A percentile compares a stretch with the other conserved stretches of the same genome.
Conservation (phyloP, 2,113 vertebrate genomes). For the Fulica atra region DNA sequence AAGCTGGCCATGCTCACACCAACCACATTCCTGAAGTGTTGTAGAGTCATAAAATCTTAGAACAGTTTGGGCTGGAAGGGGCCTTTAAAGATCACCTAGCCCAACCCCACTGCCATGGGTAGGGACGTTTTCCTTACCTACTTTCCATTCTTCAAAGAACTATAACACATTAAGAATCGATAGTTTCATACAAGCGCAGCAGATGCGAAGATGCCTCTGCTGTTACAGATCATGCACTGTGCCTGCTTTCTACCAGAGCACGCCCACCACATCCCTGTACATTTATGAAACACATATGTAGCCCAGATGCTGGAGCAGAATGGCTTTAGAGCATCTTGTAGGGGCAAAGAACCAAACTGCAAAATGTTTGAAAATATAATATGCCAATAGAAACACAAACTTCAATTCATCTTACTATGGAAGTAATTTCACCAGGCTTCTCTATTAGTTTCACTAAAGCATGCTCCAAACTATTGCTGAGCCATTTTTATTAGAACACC, state of each 20-base stretch:
- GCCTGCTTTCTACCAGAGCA: not conserved
- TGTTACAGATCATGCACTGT: not conserved
- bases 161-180: not conserved
- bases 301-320: not conserved
- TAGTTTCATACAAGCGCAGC: not conserved
- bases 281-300: not conserved
- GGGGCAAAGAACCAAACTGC: not conserved
- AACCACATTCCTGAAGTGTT: not conserved
- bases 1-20: not conserved
- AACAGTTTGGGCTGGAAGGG: not conserved
- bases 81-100: not conserved
- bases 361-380: not conserved
- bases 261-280: not conserved
- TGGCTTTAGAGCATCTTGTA: not conserved
- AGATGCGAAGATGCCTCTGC: not conserved
- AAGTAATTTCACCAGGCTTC: not conserved
- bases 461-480: not conserved
- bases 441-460: not conserved
- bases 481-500: not conserved
- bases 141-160: not conserved
- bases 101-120: not conserved
- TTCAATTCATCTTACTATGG: not conserved
- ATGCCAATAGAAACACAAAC: not conserved
- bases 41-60: not conserved
- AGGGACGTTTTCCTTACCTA: not conserved